Conservation (phyloP, 2,888 invertebrate species). For the Adelphocoris suturalis region DNA sequence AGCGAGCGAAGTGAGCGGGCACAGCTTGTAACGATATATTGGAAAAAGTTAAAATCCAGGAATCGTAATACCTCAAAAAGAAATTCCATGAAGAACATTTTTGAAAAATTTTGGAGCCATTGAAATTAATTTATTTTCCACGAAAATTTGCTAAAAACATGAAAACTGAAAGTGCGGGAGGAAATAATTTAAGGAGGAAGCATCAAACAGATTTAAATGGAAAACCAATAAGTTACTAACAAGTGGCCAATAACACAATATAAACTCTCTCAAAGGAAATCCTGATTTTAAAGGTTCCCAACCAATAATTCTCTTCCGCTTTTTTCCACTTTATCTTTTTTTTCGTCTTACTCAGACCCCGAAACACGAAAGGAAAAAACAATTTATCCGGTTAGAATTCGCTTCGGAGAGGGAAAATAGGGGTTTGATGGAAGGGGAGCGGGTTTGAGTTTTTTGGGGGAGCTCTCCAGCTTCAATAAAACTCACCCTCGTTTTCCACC, state of each 20-base stretch:
- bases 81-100: no score
- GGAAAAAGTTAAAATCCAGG: no score
- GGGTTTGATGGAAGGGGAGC: slow-evolving; percentile 39
- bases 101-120: no score
- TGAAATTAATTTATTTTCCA: no score
- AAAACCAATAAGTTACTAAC: slow-evolving; percentile 61
- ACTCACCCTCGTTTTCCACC: slow-evolving; percentile 44
- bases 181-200: slow-evolving; percentile 6
- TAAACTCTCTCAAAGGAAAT: slow-evolving; percentile 62
- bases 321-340: slow-evolving; percentile 47
- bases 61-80: no score
- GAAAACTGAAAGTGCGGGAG: neutral
- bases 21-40: no score
- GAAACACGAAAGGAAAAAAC: slow-evolving; percentile 59
- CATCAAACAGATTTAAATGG: slow-evolving; percentile 55
- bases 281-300: slow-evolving; percentile 61
- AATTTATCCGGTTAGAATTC: slow-evolving; percentile 57
- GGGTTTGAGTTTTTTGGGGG: neutral
- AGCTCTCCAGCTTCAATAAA: slow-evolving; percentile 35
- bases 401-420: slow-evolving; percentile 33
- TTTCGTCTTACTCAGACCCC: neutral
- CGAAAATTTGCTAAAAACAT: neutral
- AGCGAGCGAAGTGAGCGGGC: no score
- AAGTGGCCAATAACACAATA: slow-evolving; percentile 66
- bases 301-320: slow-evolving; percentile 50